A percentile compares a stretch with the other conserved stretches of the same genome.
These are phyloP conservation scores for Pararge aegeria DNA, from an alignment of 1,140 invertebrate genomes.

Conservation along the genomic window DNA sequence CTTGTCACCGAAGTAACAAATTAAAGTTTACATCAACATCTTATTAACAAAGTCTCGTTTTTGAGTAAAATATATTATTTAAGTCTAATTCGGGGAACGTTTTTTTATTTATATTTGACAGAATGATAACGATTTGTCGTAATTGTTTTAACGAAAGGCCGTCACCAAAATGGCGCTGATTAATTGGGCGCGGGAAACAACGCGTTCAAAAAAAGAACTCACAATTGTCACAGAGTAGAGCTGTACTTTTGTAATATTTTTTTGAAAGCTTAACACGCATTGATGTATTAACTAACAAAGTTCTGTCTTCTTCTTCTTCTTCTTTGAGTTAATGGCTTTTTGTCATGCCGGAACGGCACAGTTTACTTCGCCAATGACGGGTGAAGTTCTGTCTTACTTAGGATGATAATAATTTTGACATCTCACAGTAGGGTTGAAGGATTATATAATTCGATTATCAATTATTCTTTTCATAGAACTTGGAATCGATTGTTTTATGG, in stretches of 20 bases:
- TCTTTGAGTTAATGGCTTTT: too few relatives aligned
- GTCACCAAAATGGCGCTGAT: conserved; percentile 10
- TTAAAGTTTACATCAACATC: conserved; percentile 8
- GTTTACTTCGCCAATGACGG: too few relatives aligned
- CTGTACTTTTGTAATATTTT: background rate
- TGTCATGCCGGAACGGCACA: too few relatives aligned
- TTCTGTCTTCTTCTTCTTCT: too few relatives aligned
- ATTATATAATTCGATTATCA: too few relatives aligned
- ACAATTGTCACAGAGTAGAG: background rate
- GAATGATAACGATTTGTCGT: conserved; percentile 11
- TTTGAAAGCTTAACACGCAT: background rate
- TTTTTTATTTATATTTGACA: conserved; percentile 5
- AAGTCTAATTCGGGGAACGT: conserved; percentile 2
- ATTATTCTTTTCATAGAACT: too few relatives aligned
- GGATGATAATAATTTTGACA: too few relatives aligned
- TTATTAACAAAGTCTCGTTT: conserved; percentile 5
- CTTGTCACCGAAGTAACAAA: background rate
- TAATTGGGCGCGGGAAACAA: conserved; percentile 6
- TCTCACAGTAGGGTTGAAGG: too few relatives aligned
- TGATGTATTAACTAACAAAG: background rate
- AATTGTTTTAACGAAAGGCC: conserved; percentile 11
- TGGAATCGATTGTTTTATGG: too few relatives aligned
- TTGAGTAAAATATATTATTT: conserved; percentile 1
- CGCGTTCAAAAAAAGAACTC: conserved; percentile 2
- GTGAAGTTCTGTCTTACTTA: too few relatives aligned